These are phyloP conservation scores for Sinonovacula constricta DNA, from an alignment of 1,140 invertebrate genomes.

Conservation along the genomic window DNA sequence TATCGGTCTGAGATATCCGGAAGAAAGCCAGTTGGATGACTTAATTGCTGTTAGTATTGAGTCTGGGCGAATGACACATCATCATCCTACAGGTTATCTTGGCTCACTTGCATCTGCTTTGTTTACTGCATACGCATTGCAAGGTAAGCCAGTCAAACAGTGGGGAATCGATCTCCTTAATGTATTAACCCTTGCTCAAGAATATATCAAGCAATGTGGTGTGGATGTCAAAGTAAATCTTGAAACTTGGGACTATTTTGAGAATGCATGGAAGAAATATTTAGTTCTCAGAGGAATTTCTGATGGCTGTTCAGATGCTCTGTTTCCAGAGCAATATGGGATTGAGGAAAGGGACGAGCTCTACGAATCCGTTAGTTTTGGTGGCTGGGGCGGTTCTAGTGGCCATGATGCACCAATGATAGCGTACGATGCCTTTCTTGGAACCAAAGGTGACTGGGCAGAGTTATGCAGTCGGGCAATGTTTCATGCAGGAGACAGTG, in stretches of 20 bases:
- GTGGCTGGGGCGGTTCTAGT: constrained; percentile 19
- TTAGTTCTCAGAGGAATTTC: constrained; percentile 56
- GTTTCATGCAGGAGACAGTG: constrained; percentile 77
- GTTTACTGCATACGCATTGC: constrained; percentile 74
- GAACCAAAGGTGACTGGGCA: constrained; percentile 13
- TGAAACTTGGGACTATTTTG: constrained; percentile 61
- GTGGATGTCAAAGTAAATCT: constrained; percentile 31
- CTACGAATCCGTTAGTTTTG: constrained; percentile 59
- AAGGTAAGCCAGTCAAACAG: constrained; percentile 49
- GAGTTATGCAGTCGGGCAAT: constrained; percentile 50
- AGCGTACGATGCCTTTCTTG: constrained; percentile 62
- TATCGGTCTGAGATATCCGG: constrained; percentile 73
- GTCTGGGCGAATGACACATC: constrained; percentile 76
- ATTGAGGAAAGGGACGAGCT: constrained; percentile 70
- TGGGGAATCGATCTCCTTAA: constrained; percentile 4
- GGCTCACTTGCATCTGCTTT: constrained; percentile 73
- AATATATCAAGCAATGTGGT: background rate
- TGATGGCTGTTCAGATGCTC: constrained; percentile 58
- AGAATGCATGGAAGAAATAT: constrained; percentile 65
- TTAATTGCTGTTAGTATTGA: constrained; percentile 74
- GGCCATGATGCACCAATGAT: constrained; percentile 63
- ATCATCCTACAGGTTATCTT: constrained; percentile 76
- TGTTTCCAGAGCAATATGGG: constrained; percentile 68
- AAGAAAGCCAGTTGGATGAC: constrained; percentile 61
- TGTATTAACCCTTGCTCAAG: background rate